Conservation (phyloP, 2,888 invertebrate species). For the Epicampocera succincta region DNA sequence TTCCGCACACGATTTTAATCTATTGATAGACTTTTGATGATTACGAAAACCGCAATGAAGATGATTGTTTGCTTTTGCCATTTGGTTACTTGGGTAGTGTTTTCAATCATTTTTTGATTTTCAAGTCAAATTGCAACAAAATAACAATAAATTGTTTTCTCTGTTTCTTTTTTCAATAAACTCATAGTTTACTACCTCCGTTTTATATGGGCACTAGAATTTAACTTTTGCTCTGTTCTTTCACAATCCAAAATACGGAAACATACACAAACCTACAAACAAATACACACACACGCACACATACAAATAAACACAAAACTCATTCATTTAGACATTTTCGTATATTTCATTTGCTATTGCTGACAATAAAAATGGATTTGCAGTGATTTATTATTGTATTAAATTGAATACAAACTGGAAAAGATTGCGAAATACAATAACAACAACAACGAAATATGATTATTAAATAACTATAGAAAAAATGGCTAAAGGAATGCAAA, state of each 20-base stretch:
- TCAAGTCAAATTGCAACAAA: slow-evolving; percentile 30
- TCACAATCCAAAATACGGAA: not conserved
- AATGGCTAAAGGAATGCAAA: slow-evolving; percentile 31
- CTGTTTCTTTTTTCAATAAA: not conserved
- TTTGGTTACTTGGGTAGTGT: slow-evolving; percentile 2
- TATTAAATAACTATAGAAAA: slow-evolving; percentile 13
- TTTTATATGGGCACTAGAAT: slow-evolving; percentile 1
- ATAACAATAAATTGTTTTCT: slow-evolving; percentile 29
- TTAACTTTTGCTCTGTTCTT: slow-evolving; percentile 26
- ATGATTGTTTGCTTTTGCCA: too few species aligned
- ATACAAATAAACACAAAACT: not conserved
- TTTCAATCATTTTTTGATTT: slow-evolving; percentile 61
- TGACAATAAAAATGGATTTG: slow-evolving; percentile 80
- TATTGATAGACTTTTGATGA: too few species aligned
- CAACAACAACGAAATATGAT: slow-evolving; percentile 14
- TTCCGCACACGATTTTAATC: too few species aligned
- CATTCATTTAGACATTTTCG: too few species aligned
- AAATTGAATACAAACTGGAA: slow-evolving; percentile 75
- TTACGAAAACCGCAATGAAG: too few species aligned
- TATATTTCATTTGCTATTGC: slow-evolving; percentile 70
- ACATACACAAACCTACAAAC: not conserved
- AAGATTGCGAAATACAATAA: not conserved
- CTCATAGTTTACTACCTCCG: slow-evolving; percentile 18
- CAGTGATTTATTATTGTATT: slow-evolving; percentile 80
- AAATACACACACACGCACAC: not conserved